phyloP scores from a whole-genome alignment of 2,797 vertebrate species.

The Falco peregrinus region DNA sequence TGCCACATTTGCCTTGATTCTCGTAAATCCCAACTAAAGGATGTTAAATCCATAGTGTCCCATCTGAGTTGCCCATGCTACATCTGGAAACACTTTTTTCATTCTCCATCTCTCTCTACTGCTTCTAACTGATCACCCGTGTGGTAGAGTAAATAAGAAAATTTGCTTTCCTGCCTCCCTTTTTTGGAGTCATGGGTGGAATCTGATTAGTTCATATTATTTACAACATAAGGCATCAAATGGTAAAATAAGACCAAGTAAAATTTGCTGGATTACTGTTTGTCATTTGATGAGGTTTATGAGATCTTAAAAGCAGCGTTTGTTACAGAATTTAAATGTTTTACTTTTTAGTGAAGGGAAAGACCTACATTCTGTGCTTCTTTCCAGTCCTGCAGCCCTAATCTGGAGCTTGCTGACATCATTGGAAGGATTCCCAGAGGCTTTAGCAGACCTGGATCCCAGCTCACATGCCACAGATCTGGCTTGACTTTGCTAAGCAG shows the following conservation, averaged over 20 bases:
- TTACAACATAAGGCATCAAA: background rate
- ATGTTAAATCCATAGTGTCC: background rate
- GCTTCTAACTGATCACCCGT: background rate
- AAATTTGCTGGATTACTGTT: background rate
- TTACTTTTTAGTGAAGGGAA: background rate
- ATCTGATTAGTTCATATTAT: background rate
- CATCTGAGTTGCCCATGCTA: background rate
- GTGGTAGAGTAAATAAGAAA: background rate
- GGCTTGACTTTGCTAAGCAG: background rate
- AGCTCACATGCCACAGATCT: background rate
- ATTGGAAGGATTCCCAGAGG: background rate
- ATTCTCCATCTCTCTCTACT: background rate
- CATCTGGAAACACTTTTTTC: background rate
- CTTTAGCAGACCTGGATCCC: background rate
- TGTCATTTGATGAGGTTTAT: background rate
- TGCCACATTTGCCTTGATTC: slow-evolving; percentile 25
- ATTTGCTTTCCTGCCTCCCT: background rate
- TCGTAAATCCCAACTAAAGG: slow-evolving; percentile 1
- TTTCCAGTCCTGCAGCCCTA: background rate
- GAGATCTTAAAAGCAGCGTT: background rate
- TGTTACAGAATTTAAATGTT: background rate
- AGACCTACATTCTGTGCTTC: background rate
- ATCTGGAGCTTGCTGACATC: background rate
- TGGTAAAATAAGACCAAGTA: background rate
- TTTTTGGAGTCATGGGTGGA: background rate